Base-by-base conservation (phyloP, 2,888 invertebrate genomes). In the Trachelus tabidus region DNA sequence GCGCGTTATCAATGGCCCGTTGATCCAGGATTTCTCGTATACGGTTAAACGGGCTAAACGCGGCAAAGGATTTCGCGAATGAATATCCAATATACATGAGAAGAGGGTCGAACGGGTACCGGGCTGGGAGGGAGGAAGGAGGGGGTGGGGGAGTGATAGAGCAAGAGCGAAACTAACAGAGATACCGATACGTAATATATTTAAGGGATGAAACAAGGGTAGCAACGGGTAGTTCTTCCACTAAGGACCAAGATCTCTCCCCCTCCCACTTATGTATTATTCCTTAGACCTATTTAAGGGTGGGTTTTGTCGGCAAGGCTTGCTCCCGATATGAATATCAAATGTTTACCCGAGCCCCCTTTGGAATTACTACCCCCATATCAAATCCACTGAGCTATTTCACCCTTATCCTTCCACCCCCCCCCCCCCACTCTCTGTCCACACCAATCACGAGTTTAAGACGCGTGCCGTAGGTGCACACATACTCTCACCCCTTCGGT, bases 111-210 rank as follows among this genome's bases (percentile, higher is more conserved):
- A 6, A 4, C 35, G 34, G 34, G 11, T 11, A 34, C 34, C 3
- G 34, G 34, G 34, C 6, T 0, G 9, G 9, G 0, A 15, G 2
- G 1, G 15, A 2, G 1, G 4, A 2, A n/a, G n/a, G n/a, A 6
- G 4, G 15, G 4, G 40, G 12, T 31, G 31, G 37, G 12, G 12
- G 37, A 12, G 1, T 12, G 37, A 4, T 0, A 15, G 40, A 56
- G 40, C 2, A 23, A 23, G 40, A 6, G 23, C 4, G 23, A 23
- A 56, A 56, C 15, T 56, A 56, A 23, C 40, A 6, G 40, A 6
- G 40, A 56, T 6, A 23, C 6, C 23, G 40, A 23, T 23, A 56
- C 6, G 6, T 6, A 23, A 56, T 56, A 56, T 56, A 23, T 56
- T 56, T 23, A 56, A 56, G 40, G 40, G 40, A 23, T 56, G 23